Conservation (phyloP, 1,140 invertebrate genomes). For the Orchestia grillus region DNA sequence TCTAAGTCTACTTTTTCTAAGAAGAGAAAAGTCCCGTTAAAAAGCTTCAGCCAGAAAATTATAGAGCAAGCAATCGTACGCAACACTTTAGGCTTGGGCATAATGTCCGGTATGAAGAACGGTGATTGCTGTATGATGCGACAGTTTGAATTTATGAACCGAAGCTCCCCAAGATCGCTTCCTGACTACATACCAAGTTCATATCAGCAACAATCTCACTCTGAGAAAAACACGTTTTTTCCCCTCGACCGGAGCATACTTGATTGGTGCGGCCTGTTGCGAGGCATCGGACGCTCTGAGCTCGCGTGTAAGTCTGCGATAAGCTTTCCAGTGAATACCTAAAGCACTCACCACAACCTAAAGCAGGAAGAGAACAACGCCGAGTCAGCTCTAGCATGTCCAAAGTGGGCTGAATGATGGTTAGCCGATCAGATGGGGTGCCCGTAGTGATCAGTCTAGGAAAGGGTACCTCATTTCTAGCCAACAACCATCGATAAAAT, state of each 20-base stretch:
- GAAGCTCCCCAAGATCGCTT: slow-evolving; percentile 10
- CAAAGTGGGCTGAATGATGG: not conserved
- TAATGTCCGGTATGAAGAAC: slow-evolving; percentile 36
- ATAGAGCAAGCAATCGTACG: slow-evolving; percentile 4
- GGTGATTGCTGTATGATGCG: slow-evolving; percentile 27
- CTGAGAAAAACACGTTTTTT: slow-evolving; percentile 20
- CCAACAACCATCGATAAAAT: slow-evolving; percentile 39
- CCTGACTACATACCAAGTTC: slow-evolving; percentile 21
- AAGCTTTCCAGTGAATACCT: slow-evolving; percentile 27
- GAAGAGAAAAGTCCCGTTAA: not conserved
- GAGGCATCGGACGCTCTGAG: not conserved
- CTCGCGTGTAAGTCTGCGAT: not conserved
- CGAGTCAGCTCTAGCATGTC: not conserved
- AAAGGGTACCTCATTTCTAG: not conserved
- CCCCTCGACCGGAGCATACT: not conserved
- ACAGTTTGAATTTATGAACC: slow-evolving; percentile 40
- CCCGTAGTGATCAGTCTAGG: slow-evolving; percentile 10
- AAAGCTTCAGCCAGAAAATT: slow-evolving; percentile 21
- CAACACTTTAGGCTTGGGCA: slow-evolving; percentile 49
- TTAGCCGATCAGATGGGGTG: slow-evolving; percentile 17
- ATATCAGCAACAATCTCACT: slow-evolving; percentile 16
- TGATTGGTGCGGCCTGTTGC: not conserved
- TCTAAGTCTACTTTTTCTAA: not conserved
- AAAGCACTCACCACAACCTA: not conserved
- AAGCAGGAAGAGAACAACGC: not conserved